phyloP scores from a whole-genome alignment of 2,113 vertebrate species.

The Anoplopoma fimbria region DNA sequence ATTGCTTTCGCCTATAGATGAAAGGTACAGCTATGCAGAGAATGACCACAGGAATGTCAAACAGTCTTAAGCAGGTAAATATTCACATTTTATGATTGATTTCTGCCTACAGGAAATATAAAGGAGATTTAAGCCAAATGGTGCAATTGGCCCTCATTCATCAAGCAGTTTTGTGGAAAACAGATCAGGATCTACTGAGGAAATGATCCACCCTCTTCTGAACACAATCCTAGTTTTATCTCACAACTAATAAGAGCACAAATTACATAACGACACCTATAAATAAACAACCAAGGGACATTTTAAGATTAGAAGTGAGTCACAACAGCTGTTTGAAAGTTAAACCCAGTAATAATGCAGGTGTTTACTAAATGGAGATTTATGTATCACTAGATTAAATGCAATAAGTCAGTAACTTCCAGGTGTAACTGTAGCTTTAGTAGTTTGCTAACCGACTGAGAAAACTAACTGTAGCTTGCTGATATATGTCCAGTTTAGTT shows the following conservation, averaged over 20 bases:
- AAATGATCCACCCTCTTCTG: neutral
- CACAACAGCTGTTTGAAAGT: neutral
- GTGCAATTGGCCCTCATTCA: conserved; percentile 9
- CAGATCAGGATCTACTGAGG: neutral
- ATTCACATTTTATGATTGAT: conserved; percentile 36
- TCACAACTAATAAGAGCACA: neutral
- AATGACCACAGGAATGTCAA: conserved; percentile 35
- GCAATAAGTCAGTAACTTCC: neutral
- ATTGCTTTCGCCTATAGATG: conserved; percentile 2
- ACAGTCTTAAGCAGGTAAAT: conserved; percentile 40
- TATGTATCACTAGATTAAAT: neutral
- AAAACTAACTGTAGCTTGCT: neutral
- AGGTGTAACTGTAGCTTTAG: neutral
- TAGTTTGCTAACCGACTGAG: neutral
- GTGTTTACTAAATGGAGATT: neutral
- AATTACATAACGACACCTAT: neutral
- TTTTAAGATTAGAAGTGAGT: neutral
- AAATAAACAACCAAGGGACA: neutral
- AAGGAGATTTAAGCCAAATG: neutral
- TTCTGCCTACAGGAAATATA: neutral
- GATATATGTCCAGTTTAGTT: neutral
- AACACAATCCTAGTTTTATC: neutral
- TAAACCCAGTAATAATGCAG: neutral
- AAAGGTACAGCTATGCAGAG: conserved; percentile 11
- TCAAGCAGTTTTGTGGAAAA: conserved; percentile 25